Conservation (phyloP, 2,113 vertebrate genomes). For the Centropus bengalensis region DNA sequence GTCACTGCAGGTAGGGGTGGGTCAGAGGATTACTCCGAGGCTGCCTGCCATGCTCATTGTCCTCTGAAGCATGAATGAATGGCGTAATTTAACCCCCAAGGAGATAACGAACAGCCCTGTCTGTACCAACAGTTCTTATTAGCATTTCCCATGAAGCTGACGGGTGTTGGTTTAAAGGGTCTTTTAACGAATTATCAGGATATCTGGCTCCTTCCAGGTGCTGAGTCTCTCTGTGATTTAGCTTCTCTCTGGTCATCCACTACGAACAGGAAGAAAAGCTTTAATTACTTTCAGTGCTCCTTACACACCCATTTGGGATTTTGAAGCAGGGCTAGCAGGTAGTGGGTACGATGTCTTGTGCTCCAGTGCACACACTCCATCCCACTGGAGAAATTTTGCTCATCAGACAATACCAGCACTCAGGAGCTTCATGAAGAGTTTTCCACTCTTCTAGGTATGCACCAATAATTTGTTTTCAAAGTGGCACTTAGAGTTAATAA, state of each 20-base stretch:
- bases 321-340: fast-evolving
- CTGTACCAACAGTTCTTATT: conserved; percentile 54
- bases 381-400: fast-evolving
- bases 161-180: conserved; percentile 11
- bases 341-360: fast-evolving
- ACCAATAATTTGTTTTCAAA: neutral
- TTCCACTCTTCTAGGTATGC: fast-evolving
- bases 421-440: neutral
- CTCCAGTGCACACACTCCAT: fast-evolving
- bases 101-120: conserved; percentile 63
- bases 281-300: fast-evolving
- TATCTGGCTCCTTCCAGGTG: conserved; percentile 7
- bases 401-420: neutral
- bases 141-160: conserved; percentile 81
- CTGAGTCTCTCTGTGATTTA: neutral
- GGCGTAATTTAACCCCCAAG: conserved; percentile 63
- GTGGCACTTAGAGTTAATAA: no score
- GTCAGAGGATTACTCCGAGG: conserved; percentile 79
- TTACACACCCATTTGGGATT: neutral
- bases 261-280: neutral
- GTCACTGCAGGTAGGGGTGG: conserved; percentile 73
- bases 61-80: conserved; percentile 57
- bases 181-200: conserved; percentile 13
- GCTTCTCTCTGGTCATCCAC: neutral
- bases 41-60: conserved; percentile 79